Conservation (phyloP, 2,888 invertebrate genomes). For the Ephialtes manifestator region DNA sequence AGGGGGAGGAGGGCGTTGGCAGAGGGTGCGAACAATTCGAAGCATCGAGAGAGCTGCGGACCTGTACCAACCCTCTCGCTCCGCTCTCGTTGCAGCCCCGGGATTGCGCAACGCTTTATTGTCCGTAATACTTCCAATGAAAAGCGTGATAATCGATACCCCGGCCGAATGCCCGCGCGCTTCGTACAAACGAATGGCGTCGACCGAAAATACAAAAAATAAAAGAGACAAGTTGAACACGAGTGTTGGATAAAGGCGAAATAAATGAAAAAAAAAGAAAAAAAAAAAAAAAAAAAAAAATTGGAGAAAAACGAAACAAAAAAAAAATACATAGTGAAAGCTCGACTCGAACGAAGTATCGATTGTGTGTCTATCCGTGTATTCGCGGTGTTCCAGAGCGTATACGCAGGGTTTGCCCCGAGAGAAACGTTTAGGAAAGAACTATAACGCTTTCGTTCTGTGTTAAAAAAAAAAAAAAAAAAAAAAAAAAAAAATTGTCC, state of each 20-base stretch:
- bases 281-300: constrained; percentile 1
- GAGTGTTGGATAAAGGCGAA: constrained; percentile 55
- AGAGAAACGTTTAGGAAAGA: constrained; percentile 58
- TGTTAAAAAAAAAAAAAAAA: constrained; percentile 44
- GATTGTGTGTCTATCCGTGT: constrained; percentile 68
- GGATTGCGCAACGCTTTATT: constrained; percentile 72
- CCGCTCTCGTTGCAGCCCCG: constrained; percentile 3
- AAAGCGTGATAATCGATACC: constrained; percentile 72
- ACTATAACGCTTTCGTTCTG: constrained; percentile 24
- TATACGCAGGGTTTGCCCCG: constrained; percentile 33
- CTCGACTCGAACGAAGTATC: constrained; percentile 54
- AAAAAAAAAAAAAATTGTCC: constrained; percentile 49
- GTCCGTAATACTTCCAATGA: constrained; percentile 71
- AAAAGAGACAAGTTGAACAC: constrained; percentile 52
- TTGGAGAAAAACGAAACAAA: constrained; percentile 23
- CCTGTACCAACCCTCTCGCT: constrained; percentile 31
- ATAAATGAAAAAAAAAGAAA: constrained; percentile 59
- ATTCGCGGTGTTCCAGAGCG: constrained; percentile 57
- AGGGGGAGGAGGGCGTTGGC: constrained; percentile 4
- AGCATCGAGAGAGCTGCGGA: constrained; percentile 34
- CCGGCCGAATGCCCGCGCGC: constrained; percentile 62
- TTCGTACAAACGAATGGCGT: constrained; percentile 63
- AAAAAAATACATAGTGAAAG: constrained; percentile 48
- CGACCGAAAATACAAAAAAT: constrained; percentile 63
- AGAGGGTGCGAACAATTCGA: constrained; percentile 63